These are phyloP conservation scores for Grantiella picta DNA, from an alignment of 2,113 vertebrate genomes.

Conservation along the genomic window DNA sequence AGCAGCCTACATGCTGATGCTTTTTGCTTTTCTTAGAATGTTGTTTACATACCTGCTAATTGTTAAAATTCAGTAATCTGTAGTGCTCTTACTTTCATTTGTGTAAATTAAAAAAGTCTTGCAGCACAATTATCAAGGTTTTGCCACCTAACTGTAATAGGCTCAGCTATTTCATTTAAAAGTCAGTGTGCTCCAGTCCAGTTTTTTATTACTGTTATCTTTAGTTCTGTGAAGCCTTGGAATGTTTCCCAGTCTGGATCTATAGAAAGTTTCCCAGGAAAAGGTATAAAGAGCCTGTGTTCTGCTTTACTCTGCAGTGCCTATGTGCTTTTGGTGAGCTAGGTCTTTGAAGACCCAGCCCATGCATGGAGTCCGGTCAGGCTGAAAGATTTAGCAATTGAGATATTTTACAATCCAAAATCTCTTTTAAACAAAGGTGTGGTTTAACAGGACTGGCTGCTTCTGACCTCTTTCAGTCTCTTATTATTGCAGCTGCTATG, in stretches of 20 bases:
- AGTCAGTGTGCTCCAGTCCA: constrained; percentile 37
- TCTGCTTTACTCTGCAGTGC: constrained; percentile 48
- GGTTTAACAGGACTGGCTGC: constrained; percentile 35
- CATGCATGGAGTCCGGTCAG: constrained; percentile 43
- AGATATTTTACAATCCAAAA: constrained; percentile 47
- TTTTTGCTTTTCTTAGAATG: not conserved
- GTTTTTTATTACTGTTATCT: constrained; percentile 64
- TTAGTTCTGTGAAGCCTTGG: constrained; percentile 68
- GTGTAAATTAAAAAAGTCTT: constrained; percentile 12
- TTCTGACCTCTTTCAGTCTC: constrained; percentile 29
- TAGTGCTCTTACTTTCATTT: not conserved
- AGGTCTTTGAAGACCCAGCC: constrained; percentile 41
- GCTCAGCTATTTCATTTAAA: constrained; percentile 37
- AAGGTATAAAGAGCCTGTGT: constrained; percentile 69
- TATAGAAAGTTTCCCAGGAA: constrained; percentile 72
- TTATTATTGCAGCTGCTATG: constrained; percentile 55
- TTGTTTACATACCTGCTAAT: constrained; percentile 20
- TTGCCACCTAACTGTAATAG: not conserved
- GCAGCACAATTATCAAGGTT: not conserved
- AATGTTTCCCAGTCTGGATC: constrained; percentile 70
- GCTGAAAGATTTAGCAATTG: constrained; percentile 36
- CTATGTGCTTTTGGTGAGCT: constrained; percentile 40
- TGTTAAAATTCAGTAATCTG: constrained; percentile 5
- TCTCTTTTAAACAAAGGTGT: constrained; percentile 57
- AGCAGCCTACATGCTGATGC: not conserved